Evolutionary conservation across 2,113 vertebrate species (phyloP), one percentile per base, ranked within the genome.

Genomic region (Strigops habroptila): DNA sequence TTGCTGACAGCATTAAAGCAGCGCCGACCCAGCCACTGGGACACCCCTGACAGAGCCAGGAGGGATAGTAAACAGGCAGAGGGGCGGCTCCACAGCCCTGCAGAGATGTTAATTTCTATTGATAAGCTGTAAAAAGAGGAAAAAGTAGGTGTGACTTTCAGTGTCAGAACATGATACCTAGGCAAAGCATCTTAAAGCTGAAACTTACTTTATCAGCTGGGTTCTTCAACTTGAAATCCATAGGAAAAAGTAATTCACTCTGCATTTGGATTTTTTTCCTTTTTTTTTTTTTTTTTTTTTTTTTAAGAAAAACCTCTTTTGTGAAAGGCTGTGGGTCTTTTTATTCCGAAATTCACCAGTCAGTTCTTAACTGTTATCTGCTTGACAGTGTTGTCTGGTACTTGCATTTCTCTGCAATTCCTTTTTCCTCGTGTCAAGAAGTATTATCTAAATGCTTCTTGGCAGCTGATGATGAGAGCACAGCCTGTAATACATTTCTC

Each of bases 401-500:
- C 31, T 68, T 63, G 52, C 14, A 92, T 51, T 51, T 65, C 39
- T 81, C 65, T 86, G 53, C 48, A 41, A 55, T 65, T 92, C 23
- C 60, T 78, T 82, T 48, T 62, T 74, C 27, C 19, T 90, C 82
- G 64, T 81, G 64, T 93, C 86, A 91, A 90, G 82, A n/a, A 90
- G 35, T 39, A 93, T 96, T 95, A 90, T 83, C 95, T 60, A 93
- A 96, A 97, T 97, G 76, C 25, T 88, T 88, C 86, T 92, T 96
- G 95, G 92, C 95, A 96, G 93, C 18, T 86, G 93, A 86, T 91
- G 95, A 94, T 97, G 96, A 97, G 83, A 95, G 55, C 77, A 91
- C 44, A 93, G 95, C n/a, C 90, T 57, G 22, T 88, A 96, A 95
- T 95, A 93, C 85, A 84, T 83, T 96, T 95, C 82, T 92, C 17